These are phyloP conservation scores for Heliconius erato DNA, from an alignment of 2,888 invertebrate species.

Conservation along the genomic window DNA sequence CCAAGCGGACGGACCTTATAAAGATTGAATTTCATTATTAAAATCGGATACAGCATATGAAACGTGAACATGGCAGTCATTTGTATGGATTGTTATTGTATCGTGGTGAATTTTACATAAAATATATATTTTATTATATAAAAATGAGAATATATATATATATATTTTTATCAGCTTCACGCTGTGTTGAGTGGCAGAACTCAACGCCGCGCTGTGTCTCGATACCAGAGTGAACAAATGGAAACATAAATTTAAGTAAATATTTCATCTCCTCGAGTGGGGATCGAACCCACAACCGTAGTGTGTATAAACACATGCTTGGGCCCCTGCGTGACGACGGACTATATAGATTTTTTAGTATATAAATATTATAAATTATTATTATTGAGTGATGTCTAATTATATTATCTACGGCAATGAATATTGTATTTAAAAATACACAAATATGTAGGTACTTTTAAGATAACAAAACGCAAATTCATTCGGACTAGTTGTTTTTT, in stretches of 20 bases:
- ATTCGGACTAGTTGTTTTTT: neutral
- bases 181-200: neutral
- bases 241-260: no score
- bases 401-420: neutral
- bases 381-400: neutral
- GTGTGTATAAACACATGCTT: no score
- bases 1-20: constrained; percentile 23
- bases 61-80: constrained; percentile 1
- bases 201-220: no score
- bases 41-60: constrained; percentile 20
- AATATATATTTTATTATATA: neutral
- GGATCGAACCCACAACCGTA: no score
- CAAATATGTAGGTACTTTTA: neutral
- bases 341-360: no score
- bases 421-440: neutral
- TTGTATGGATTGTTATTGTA: neutral
- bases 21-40: constrained; percentile 26
- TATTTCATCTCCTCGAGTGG: no score
- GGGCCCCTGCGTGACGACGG: no score
- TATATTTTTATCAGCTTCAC: no score
- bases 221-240: no score
- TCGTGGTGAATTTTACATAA: neutral
- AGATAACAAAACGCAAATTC: neutral
- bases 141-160: neutral
- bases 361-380: no score